Conservation (phyloP, 2,113 vertebrate genomes). For the Zingel zingel region DNA sequence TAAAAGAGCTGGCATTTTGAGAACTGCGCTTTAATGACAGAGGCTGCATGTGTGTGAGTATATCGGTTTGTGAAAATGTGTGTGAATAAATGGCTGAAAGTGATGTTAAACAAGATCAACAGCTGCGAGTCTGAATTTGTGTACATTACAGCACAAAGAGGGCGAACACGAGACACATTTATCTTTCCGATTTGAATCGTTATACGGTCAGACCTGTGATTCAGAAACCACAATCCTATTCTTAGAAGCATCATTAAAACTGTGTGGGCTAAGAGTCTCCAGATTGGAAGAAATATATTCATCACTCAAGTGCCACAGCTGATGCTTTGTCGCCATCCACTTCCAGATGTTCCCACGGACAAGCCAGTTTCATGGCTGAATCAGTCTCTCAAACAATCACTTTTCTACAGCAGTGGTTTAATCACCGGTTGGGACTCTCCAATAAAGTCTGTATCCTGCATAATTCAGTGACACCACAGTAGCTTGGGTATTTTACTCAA, state of each 20-base stretch:
- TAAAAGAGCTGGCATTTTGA: slow-evolving; percentile 58
- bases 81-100: slow-evolving; percentile 45
- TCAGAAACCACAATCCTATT: slow-evolving; percentile 26
- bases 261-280: slow-evolving; percentile 21
- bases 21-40: slow-evolving; percentile 30
- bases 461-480: slow-evolving; percentile 38
- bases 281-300: slow-evolving; percentile 49
- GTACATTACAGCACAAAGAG: not conserved
- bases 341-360: slow-evolving; percentile 54
- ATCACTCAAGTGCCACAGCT: slow-evolving; percentile 58
- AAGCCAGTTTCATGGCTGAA: slow-evolving; percentile 38
- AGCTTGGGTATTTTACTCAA: slow-evolving; percentile 34
- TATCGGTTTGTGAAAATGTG: slow-evolving; percentile 49
- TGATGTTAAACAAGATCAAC: slow-evolving; percentile 55
- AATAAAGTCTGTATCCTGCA: slow-evolving; percentile 39
- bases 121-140: slow-evolving; percentile 48
- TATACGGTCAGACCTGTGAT: slow-evolving; percentile 15
- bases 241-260: slow-evolving; percentile 40
- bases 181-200: slow-evolving; percentile 27
- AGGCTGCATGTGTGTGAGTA: slow-evolving; percentile 10
- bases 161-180: slow-evolving; percentile 2
- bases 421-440: slow-evolving; percentile 27
- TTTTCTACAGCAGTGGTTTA: slow-evolving; percentile 38
- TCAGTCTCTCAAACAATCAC: slow-evolving; percentile 48
- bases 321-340: slow-evolving; percentile 54